These are phyloP conservation scores for Alloplasta piceator DNA, from an alignment of 2,888 invertebrate species.

Conservation along the genomic window DNA sequence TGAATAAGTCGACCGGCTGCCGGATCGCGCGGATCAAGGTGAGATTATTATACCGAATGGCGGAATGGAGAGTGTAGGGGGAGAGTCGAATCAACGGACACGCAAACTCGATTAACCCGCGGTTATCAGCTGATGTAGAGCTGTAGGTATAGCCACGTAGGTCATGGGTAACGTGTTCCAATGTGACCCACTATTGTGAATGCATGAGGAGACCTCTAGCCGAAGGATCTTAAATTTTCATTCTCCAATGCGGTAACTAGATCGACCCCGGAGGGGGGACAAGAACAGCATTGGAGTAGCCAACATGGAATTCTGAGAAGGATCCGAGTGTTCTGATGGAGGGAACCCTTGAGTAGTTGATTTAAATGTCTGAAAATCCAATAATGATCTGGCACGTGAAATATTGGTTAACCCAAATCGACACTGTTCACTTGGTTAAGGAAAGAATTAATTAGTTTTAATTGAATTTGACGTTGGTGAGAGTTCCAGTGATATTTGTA, in stretches of 20 bases:
- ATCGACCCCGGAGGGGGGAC: background rate
- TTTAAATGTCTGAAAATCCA: too few species aligned
- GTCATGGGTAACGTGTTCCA: conserved; percentile 52
- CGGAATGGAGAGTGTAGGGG: too few species aligned
- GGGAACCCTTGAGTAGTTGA: too few species aligned
- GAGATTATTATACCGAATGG: conserved; percentile 44
- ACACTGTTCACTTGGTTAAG: too few species aligned
- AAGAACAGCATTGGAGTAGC: background rate
- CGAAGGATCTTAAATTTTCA: too few species aligned
- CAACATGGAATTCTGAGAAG: background rate
- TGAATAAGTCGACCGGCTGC: conserved; percentile 57
- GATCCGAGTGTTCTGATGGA: background rate
- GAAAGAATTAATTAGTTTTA: too few species aligned
- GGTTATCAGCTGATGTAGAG: conserved; percentile 20
- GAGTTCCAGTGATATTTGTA: too few species aligned
- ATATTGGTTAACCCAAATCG: too few species aligned
- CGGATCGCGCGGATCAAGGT: conserved; percentile 52
- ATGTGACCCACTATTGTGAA: conserved; percentile 25
- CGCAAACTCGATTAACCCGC: conserved; percentile 55
- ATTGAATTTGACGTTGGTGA: too few species aligned
- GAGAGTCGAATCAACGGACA: conserved; percentile 53
- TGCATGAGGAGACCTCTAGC: background rate
- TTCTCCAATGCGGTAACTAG: background rate
- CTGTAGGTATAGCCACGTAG: conserved; percentile 21
- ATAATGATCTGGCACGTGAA: too few species aligned